Percentiles rank a stretch among this genome's conserved stretches.
Evolutionary conservation across 2,888 invertebrate genomes (phyloP).

Genomic region (Corythucha ciliata): DNA sequence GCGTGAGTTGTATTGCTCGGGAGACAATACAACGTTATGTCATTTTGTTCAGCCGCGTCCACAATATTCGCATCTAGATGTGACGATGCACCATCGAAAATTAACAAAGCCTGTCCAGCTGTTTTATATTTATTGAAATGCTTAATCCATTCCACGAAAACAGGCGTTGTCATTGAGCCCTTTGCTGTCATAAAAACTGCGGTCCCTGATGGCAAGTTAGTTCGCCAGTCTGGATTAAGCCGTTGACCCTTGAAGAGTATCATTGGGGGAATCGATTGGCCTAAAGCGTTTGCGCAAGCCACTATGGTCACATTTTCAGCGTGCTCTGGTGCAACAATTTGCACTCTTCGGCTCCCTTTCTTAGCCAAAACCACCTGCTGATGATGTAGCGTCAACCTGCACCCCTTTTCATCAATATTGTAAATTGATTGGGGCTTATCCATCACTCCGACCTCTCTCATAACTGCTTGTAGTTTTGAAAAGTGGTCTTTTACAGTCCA

Average conservation of each 20-base stretch:
- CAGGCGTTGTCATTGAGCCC: slow-evolving; percentile 36
- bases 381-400: slow-evolving; percentile 36
- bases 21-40: slow-evolving; percentile 39
- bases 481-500: slow-evolving; percentile 35
- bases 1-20: slow-evolving; percentile 41
- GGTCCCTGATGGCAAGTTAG: slow-evolving; percentile 36
- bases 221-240: slow-evolving; percentile 32
- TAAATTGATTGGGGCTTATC: background rate
- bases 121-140: slow-evolving; percentile 36
- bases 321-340: slow-evolving; percentile 38
- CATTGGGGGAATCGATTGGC: slow-evolving; percentile 24
- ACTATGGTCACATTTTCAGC: slow-evolving; percentile 39
- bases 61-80: slow-evolving; percentile 38
- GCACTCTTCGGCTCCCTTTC: no score
- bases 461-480: slow-evolving; percentile 31
- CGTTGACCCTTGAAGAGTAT: slow-evolving; percentile 37
- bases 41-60: slow-evolving; percentile 36
- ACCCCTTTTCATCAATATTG: slow-evolving; percentile 1
- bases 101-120: slow-evolving; percentile 32
- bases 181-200: slow-evolving; percentile 34
- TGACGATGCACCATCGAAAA: slow-evolving; percentile 38
- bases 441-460: slow-evolving; percentile 26
- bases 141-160: slow-evolving; percentile 34
- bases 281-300: slow-evolving; percentile 38
- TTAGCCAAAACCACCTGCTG: slow-evolving; percentile 35